phyloP scores from a whole-genome alignment of 2,113 vertebrate genomes.

The Coptodon rendalli region DNA sequence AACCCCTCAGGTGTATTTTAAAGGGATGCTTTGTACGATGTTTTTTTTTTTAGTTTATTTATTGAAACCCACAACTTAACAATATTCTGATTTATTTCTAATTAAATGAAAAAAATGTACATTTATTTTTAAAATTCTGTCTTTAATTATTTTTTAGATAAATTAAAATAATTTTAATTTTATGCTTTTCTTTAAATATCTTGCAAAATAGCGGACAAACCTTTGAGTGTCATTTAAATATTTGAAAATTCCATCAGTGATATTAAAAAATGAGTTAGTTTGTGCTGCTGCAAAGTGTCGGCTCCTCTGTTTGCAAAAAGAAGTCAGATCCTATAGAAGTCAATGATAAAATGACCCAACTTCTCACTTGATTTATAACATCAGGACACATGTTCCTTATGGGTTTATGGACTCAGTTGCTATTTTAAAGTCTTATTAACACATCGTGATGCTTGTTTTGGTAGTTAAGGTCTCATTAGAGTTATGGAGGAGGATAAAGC shows the following conservation, averaged over 20 bases:
- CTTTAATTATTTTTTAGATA: not conserved
- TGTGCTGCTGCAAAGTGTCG: rapidly evolving
- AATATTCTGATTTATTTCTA: not conserved
- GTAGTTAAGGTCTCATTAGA: not conserved
- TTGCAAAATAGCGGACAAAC: rapidly evolving
- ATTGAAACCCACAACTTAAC: not conserved
- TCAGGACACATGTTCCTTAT: no score
- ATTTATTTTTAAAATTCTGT: not conserved
- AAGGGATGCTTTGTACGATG: not conserved
- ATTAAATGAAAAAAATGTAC: not conserved
- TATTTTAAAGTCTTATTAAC: not conserved
- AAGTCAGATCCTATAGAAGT: not conserved
- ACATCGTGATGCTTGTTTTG: rapidly evolving
- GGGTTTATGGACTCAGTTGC: not conserved
- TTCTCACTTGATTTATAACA: not conserved
- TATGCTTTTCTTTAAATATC: not conserved
- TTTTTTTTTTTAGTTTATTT: not conserved
- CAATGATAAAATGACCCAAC: not conserved
- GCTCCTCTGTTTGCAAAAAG: not conserved
- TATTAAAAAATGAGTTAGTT: rapidly evolving
- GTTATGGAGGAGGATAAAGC: rapidly evolving
- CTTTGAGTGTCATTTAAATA: rapidly evolving
- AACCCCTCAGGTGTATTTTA: not conserved
- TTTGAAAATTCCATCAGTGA: not conserved
- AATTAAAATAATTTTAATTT: not conserved